Evolutionary conservation across 1,140 invertebrate genomes (phyloP), one percentile per base, ranked within the genome.

Genomic region (Temnothorax nylanderi): DNA sequence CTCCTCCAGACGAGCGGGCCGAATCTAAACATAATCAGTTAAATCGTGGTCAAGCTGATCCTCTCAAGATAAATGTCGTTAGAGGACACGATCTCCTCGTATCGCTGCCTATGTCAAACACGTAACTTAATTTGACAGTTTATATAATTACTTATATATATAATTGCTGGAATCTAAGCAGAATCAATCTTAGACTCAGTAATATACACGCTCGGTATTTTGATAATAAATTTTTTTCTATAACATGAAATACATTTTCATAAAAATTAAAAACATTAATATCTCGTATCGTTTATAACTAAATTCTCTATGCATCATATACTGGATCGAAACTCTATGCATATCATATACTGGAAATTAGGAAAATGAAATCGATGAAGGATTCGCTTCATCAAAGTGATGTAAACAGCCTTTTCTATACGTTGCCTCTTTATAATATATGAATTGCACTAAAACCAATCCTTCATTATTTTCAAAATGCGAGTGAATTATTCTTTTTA

Each of bases 1-100:
- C 96, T 96, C 58, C 97, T 96, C 97, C 97, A 97, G 56, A 97
- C 96, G 21, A 97, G 95, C 47, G 97, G 96, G 1, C 97, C 97
- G 91, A 97, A 97, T 85, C 97, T 96, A 49, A 75, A 84, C 5
- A 54, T 54, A 41, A 41, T 71, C 77, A 21, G 3, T 81, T 21
- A 44, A 81, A 6, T 49, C 32, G 6, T 16, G 37, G 3, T 62
- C n/a, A 47, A 47, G 26, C 18, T 62, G 34, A 56, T 37, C n/a
- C 37, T 5, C 18, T 34, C 58, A 21, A 78, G 11, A 8, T 7
- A 10, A 65, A 34, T 65, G 1, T 80, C 34, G 41, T 69, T 67
- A 54, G 2, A 10, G 26, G 16, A 41, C 60, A 60, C 13, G 34
- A 51, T 18, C 16, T 80, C 8, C 4, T 41, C 54, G n/a, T 77